Evolutionary conservation across 2,113 vertebrate species (phyloP).

Genomic region (Eretmodus cyanostictus): DNA sequence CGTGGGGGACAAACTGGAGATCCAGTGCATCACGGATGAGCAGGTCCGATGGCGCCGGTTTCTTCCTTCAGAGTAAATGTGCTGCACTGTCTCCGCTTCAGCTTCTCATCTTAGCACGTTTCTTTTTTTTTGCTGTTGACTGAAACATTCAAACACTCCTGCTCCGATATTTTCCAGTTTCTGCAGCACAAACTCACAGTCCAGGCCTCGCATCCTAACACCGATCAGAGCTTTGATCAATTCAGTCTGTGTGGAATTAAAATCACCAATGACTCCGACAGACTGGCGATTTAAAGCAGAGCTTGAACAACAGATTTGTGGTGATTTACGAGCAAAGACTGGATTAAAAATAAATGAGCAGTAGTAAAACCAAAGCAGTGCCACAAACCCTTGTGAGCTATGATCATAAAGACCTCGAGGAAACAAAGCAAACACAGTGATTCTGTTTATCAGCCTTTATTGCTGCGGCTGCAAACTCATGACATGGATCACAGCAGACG

Average conservation of each 20-base stretch:
- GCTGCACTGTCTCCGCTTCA: neutral
- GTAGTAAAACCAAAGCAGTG: neutral
- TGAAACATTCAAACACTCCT: neutral
- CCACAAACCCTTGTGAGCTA: rapidly evolving
- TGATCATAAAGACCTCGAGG: neutral
- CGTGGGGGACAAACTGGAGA: slow-evolving; percentile 41
- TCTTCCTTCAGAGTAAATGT: neutral
- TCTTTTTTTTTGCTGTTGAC: neutral
- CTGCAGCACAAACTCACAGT: neutral
- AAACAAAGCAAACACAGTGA: neutral
- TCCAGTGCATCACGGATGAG: slow-evolving; percentile 62
- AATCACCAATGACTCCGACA: neutral
- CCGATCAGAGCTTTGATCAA: neutral
- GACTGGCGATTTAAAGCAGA: neutral
- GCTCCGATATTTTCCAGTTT: neutral
- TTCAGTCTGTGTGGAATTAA: neutral
- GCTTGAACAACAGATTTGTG: neutral
- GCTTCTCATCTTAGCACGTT: rapidly evolving
- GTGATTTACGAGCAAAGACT: neutral
- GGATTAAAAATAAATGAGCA: neutral
- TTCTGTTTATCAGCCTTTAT: neutral
- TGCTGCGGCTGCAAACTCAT: rapidly evolving
- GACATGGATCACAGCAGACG: neutral
- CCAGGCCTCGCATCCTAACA: neutral
- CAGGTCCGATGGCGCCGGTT: slow-evolving; percentile 16